Conservation (phyloP, 2,888 invertebrate genomes). For the Physocephala rufipes region DNA sequence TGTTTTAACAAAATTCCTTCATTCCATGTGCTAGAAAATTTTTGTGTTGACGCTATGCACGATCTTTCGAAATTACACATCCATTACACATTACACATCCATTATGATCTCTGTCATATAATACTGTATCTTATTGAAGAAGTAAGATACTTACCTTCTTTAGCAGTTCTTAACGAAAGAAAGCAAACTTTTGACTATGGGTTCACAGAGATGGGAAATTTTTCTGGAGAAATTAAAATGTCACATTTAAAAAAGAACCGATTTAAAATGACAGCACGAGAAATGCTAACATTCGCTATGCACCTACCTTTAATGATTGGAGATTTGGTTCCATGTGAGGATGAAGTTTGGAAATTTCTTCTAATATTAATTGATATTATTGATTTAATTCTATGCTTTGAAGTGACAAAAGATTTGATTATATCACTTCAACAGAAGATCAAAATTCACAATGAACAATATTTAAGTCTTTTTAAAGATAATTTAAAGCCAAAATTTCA, state of each 20-base stretch:
- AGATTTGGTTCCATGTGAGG: slow-evolving; percentile 13
- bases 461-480: slow-evolving; percentile 28
- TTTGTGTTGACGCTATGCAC: slow-evolving; percentile 28
- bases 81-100: too few species aligned
- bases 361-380: slow-evolving; percentile 27
- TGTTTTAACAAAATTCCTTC: slow-evolving; percentile 30
- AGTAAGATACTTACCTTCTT: slow-evolving; percentile 15
- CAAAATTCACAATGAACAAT: slow-evolving; percentile 24
- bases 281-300: slow-evolving; percentile 29
- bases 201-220: slow-evolving; percentile 19
- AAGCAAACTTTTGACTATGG: slow-evolving; percentile 30
- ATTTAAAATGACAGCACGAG: slow-evolving; percentile 34
- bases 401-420: slow-evolving; percentile 14
- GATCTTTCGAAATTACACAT: too few species aligned
- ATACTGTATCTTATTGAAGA: slow-evolving; percentile 23
- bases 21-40: slow-evolving; percentile 30
- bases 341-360: slow-evolving; percentile 34
- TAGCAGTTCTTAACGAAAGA: slow-evolving; percentile 17
- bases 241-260: slow-evolving; percentile 32
- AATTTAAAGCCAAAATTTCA: slow-evolving; percentile 20
- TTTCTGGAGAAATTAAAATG: slow-evolving; percentile 25
- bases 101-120: slow-evolving; percentile 23
- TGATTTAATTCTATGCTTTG: slow-evolving; percentile 8
- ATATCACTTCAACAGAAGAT: slow-evolving; percentile 3
- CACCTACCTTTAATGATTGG: slow-evolving; percentile 35